Base-by-base conservation (phyloP, 1,140 invertebrate genomes). In the Neotoxoptera formosana region DNA sequence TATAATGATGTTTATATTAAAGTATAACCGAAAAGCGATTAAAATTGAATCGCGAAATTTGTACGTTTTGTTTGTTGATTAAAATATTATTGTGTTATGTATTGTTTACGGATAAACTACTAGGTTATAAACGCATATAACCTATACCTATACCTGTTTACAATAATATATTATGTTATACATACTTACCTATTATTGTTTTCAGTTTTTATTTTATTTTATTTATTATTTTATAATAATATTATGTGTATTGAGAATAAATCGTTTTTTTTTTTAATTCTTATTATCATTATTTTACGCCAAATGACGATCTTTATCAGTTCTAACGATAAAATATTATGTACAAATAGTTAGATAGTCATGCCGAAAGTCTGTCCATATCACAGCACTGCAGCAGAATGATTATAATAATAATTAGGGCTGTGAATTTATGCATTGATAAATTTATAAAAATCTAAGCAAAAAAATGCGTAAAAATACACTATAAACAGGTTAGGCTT, bases 81-180 rank as follows among this genome's bases (percentile, higher is more conserved):
- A 76, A 76, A 76, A 76, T 76, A 76, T 76, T 76, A 76, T 76
- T 76, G 60, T 76, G 60, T 76, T 76, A 76, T 76, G 14, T 67
- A 76, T 76, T 76, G 60, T 76, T n/a, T n/a, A 76, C n/a, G 14
- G 30, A 76, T 67, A n/a, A n/a, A 67, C 60, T 76, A 76, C 60
- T 76, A 17, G 60, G 60, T 76, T 76, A n/a, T n/a, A n/a, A 76
- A 17, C 60, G 4, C 6, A 76, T 76, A n/a, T n/a, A 76, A 76
- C 60, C 60, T 76, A 76, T 34, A 76, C 30, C 60, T 76, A 67
- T n/a, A 76, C 60, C n/a, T 76, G 60, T 76, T 76, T 76, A 76
- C 30, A 76, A 76, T n/a, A n/a, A n/a, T n/a, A n/a, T n/a, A 67
- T n/a, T 76, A 76, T 76, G 60, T 76, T 76, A 76, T n/a, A n/a